Conservation (phyloP, 2,113 vertebrate species). For the Illadopsis cleaveri region DNA sequence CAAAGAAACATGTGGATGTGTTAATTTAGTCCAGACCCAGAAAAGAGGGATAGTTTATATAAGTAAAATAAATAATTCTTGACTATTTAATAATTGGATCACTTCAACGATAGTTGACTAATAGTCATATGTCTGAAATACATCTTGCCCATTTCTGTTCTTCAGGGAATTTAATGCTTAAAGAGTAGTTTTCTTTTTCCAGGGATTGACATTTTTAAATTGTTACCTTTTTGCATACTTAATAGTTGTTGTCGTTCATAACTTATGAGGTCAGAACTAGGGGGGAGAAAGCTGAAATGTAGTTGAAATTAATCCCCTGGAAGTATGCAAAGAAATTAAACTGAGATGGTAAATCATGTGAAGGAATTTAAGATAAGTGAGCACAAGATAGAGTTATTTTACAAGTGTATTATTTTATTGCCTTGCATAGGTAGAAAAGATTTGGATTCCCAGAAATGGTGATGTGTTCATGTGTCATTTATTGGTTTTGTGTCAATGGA, state of each 20-base stretch:
- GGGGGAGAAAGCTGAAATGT: background rate
- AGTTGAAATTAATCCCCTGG: background rate
- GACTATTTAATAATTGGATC: slow-evolving; percentile 58
- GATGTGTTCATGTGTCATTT: background rate
- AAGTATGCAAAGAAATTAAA: slow-evolving; percentile 1
- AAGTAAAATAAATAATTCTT: slow-evolving; percentile 54
- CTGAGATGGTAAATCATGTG: background rate
- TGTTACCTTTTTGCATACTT: slow-evolving; percentile 47
- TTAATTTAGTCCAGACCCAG: slow-evolving; percentile 54
- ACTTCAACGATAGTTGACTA: slow-evolving; percentile 60
- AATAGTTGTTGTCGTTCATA: background rate
- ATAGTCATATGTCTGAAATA: slow-evolving; percentile 54
- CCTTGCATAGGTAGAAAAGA: background rate
- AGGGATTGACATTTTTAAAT: background rate
- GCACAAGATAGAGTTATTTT: background rate
- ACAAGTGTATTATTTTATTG: background rate
- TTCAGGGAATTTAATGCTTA: slow-evolving; percentile 7
- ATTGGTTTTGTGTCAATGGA: background rate
- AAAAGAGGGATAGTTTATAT: slow-evolving; percentile 38
- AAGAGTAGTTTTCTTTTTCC: background rate
- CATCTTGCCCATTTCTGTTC: slow-evolving; percentile 19
- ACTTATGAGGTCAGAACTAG: background rate
- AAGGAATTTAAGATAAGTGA: background rate
- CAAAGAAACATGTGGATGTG: slow-evolving; percentile 53
- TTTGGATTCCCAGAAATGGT: background rate